These are phyloP conservation scores for Poeciliopsis turneri DNA, from an alignment of 2,797 vertebrate genomes.

Conservation along the genomic window DNA sequence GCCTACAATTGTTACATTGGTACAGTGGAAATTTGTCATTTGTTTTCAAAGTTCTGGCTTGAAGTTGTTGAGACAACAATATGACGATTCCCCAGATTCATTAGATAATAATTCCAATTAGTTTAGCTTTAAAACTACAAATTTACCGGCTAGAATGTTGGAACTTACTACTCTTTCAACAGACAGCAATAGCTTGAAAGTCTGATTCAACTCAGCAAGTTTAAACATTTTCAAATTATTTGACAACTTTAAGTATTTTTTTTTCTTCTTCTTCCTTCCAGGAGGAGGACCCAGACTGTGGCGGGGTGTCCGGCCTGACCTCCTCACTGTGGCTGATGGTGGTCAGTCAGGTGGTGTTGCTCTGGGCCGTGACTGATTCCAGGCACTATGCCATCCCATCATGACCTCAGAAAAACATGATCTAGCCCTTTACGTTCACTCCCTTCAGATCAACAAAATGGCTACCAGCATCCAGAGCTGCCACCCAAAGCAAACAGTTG, in stretches of 20 bases:
- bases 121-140: background rate
- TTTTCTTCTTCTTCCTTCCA: constrained; percentile 60
- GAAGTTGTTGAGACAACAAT: background rate
- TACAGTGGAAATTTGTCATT: background rate
- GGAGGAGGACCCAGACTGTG: constrained; percentile 92
- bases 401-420: constrained; percentile 82
- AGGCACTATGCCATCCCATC: constrained; percentile 80
- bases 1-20: background rate
- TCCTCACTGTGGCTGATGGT: constrained; percentile 86
- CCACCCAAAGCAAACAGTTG: constrained; percentile 41
- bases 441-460: constrained; percentile 37
- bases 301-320: constrained; percentile 88
- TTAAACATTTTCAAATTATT: background rate
- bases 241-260: background rate
- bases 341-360: constrained; percentile 86
- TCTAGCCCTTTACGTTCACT: constrained; percentile 51
- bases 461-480: constrained; percentile 66
- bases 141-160: background rate
- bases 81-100: background rate
- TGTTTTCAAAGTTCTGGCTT: background rate
- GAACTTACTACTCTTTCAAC: background rate
- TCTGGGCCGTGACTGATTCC: constrained; percentile 89
- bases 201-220: background rate
- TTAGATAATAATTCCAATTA: background rate
- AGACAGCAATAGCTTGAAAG: background rate